Percentiles rank a stretch among this genome's conserved stretches.
These are phyloP conservation scores for Drosophila pectinifera DNA, from an alignment of 1,140 invertebrate genomes.

Conservation along the genomic window DNA sequence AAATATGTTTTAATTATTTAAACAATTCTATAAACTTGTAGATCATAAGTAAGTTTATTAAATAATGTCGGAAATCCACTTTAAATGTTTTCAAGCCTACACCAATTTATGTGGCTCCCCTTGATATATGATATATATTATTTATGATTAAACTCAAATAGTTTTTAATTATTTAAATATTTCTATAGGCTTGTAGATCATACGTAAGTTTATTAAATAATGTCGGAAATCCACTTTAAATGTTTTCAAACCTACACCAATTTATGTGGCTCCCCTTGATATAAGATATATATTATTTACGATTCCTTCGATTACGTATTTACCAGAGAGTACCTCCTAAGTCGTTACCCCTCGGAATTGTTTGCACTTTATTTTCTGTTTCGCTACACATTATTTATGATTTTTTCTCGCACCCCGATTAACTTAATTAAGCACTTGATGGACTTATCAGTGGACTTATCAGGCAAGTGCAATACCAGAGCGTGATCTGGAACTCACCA, in stretches of 20 bases:
- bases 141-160: background rate
- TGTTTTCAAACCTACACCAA: background rate
- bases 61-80: background rate
- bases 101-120: background rate
- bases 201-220: background rate
- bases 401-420: conserved; percentile 49
- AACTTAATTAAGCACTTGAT: conserved; percentile 79
- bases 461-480: conserved; percentile 33
- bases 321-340: conserved; percentile 1
- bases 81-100: background rate
- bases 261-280: background rate
- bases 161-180: background rate
- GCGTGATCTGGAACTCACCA: conserved; percentile 70
- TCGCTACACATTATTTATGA: conserved; percentile 57
- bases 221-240: background rate
- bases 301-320: background rate
- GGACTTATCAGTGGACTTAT: conserved; percentile 73
- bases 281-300: too few relatives aligned
- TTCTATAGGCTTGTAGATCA: too few relatives aligned
- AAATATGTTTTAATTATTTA: background rate
- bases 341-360: background rate
- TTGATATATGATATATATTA: too few relatives aligned
- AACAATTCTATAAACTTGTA: too few relatives aligned
- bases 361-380: conserved; percentile 30
- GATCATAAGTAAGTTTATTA: background rate